Percentiles rank a stretch among this genome's conserved stretches.
These are phyloP conservation scores for Pentalonia nigronervosa DNA, from an alignment of 1,140 invertebrate species.

Conservation along the genomic window DNA sequence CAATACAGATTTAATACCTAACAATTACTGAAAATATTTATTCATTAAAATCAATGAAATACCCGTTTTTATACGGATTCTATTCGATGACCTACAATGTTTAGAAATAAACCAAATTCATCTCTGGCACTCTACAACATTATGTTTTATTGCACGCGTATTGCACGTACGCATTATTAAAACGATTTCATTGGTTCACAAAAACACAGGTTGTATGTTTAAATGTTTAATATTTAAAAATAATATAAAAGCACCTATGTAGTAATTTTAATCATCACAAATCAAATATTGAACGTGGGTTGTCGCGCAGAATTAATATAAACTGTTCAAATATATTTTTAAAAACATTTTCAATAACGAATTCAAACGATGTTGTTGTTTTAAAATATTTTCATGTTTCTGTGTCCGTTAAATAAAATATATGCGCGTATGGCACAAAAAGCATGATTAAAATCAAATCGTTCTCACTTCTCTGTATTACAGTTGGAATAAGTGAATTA, in stretches of 20 bases:
- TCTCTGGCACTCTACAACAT: not conserved
- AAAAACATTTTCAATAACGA: too few relatives aligned
- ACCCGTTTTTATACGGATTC: not conserved
- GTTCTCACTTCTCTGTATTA: not conserved
- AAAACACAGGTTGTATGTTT: not conserved
- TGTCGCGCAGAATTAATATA: not conserved
- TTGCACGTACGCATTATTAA: not conserved
- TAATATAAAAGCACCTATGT: not conserved
- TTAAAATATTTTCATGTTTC: not conserved
- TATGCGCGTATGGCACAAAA: not conserved
- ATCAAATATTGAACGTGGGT: not conserved
- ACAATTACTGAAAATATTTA: not conserved
- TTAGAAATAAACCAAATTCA: not conserved
- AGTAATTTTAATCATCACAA: slow-evolving; percentile 1
- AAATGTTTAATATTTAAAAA: not conserved
- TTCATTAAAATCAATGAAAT: not conserved
- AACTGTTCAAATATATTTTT: not conserved
- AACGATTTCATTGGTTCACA: not conserved
- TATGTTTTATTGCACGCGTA: not conserved
- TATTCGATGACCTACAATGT: not conserved
- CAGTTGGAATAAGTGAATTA: not conserved
- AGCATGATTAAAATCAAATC: not conserved
- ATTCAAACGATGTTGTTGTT: not conserved
- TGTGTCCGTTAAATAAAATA: too few relatives aligned
- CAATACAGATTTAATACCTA: not conserved